phyloP scores from a whole-genome alignment of 1,140 invertebrate genomes.

The Stegodyphus dumicola region DNA sequence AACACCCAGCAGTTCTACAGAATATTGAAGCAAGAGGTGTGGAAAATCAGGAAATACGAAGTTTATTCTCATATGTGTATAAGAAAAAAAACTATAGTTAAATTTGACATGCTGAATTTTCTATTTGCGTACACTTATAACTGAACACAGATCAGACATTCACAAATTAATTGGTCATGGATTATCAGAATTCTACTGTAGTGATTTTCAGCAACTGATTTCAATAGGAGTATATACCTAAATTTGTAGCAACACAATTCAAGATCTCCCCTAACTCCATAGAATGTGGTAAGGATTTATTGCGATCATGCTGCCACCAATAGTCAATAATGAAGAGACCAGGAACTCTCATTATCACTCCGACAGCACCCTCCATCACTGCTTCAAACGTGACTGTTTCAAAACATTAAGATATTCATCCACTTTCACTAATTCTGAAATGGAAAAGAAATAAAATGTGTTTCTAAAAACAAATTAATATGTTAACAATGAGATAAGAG shows the following conservation, averaged over 20 bases:
- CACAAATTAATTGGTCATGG: not conserved
- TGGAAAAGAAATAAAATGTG: too few species aligned
- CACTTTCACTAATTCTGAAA: too few species aligned
- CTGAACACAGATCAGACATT: not conserved
- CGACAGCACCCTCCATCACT: conserved; percentile 67
- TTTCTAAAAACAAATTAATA: too few species aligned
- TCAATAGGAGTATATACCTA: conserved; percentile 63
- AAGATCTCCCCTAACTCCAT: conserved; percentile 66
- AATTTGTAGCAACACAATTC: conserved; percentile 65
- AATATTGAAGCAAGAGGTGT: too few species aligned
- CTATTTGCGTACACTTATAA: not conserved
- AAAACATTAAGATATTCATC: too few species aligned
- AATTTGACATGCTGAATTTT: too few species aligned
- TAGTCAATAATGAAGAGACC: conserved; percentile 72
- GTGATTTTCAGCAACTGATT: not conserved
- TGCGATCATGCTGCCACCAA: conserved; percentile 70
- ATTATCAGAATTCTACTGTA: not conserved
- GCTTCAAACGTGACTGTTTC: not conserved
- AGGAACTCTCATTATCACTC: conserved; percentile 71
- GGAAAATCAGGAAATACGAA: too few species aligned
- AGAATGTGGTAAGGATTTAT: conserved; percentile 65
- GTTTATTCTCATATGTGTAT: too few species aligned
- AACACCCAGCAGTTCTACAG: too few species aligned
- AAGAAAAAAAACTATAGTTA: too few species aligned
- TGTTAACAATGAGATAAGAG: too few species aligned